Evolutionary conservation across 2,797 vertebrate species (phyloP).

Genomic region (Pteropus rufus): DNA sequence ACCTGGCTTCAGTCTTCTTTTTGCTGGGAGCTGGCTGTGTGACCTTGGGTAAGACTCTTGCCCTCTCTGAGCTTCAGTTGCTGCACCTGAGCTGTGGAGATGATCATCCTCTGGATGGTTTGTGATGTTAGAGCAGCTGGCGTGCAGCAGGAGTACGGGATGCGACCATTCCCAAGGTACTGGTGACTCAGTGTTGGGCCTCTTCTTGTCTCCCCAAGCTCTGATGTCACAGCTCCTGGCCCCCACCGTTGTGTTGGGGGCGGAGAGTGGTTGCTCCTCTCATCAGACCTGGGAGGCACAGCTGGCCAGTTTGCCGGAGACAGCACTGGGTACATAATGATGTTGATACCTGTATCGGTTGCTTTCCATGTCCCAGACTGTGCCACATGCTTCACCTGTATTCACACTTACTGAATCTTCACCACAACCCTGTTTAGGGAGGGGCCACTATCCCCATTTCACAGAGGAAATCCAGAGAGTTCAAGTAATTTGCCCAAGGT

Average conservation of each 20-base stretch:
- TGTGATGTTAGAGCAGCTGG: neutral
- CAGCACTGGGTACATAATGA: neutral
- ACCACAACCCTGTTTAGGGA: accelerated
- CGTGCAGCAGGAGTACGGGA: accelerated
- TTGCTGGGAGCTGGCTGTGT: neutral
- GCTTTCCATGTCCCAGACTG: neutral
- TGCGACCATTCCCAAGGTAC: accelerated
- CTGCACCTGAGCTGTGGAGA: neutral
- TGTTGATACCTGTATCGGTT: neutral
- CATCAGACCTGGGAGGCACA: neutral
- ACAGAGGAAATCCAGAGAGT: neutral
- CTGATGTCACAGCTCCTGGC: neutral
- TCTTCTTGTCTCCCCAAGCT: neutral
- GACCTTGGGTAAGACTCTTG: neutral
- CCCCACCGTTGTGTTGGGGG: neutral
- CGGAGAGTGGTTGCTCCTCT: neutral
- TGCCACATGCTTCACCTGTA: accelerated
- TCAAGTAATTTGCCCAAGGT: neutral
- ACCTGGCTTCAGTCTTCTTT: neutral
- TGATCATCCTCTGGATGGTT: no score
- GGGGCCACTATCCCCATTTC: neutral
- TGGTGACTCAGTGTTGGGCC: neutral
- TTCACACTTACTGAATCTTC: neutral
- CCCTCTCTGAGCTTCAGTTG: neutral
- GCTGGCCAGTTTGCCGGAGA: neutral